Conservation (phyloP, 35 echinoderm and acorn worm genomes). For the Apostichopus parvimensis region DNA sequence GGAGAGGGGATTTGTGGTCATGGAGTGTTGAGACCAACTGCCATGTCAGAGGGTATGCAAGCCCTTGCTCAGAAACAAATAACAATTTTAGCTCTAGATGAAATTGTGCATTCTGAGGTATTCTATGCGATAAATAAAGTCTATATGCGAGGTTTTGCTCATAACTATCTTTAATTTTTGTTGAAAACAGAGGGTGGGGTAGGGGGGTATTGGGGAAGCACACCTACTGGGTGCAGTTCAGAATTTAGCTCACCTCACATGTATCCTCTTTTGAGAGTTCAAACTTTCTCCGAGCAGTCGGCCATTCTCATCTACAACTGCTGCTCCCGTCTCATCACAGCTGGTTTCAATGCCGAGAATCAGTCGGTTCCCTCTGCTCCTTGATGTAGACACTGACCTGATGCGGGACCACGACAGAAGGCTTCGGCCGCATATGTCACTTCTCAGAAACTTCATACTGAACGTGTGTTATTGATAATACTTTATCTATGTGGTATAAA, state of each 20-base stretch:
- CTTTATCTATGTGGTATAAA: too few species aligned
- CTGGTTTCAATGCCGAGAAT: constrained; percentile 96
- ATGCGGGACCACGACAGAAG: neutral
- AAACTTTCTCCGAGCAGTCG: constrained; percentile 82
- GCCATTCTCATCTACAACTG: constrained; percentile 83
- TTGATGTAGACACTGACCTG: neutral
- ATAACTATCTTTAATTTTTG: too few species aligned
- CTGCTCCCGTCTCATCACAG: constrained; percentile 98
- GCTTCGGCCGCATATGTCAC: neutral
- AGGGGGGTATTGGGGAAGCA: neutral
- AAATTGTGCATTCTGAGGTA: too few species aligned
- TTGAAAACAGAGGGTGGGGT: too few species aligned
- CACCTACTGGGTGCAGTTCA: neutral
- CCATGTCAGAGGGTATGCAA: too few species aligned
- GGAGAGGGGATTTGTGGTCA: too few species aligned
- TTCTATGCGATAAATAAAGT: too few species aligned
- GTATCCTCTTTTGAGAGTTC: constrained; percentile 91
- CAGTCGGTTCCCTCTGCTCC: constrained; percentile 21
- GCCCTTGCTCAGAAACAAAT: too few species aligned
- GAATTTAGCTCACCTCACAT: constrained; percentile 72
- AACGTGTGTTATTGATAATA: too few species aligned
- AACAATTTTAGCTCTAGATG: too few species aligned
- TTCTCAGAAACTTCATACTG: neutral
- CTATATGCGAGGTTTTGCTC: too few species aligned
- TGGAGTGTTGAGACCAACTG: too few species aligned